These are phyloP conservation scores for Eumaeus atala DNA, from an alignment of 1,140 invertebrate genomes.

Conservation along the genomic window DNA sequence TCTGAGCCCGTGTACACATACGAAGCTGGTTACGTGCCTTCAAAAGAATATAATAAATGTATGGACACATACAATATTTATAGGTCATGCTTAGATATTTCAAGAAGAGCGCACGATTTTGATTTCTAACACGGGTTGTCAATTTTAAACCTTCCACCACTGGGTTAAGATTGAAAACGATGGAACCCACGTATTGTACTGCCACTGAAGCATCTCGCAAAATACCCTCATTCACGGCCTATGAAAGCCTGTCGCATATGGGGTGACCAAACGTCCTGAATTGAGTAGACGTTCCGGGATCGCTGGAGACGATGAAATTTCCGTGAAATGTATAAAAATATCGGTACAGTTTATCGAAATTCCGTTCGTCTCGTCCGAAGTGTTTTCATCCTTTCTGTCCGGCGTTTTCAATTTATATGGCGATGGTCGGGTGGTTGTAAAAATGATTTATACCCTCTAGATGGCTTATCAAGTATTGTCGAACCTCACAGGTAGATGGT, in stretches of 20 bases:
- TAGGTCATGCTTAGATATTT: conserved; percentile 44
- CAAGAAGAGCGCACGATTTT: conserved; percentile 26
- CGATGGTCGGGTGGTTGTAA: conserved; percentile 33
- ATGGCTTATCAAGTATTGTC: conserved; percentile 48
- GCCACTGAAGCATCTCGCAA: conserved; percentile 33
- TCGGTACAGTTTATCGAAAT: conserved; percentile 8
- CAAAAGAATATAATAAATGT: conserved; percentile 27
- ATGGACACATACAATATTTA: conserved; percentile 45
- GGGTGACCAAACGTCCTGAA: conserved; percentile 13
- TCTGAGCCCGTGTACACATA: not conserved
- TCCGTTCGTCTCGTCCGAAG: not conserved
- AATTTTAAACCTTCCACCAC: conserved; percentile 18
- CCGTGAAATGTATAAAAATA: not conserved
- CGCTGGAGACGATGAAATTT: not conserved
- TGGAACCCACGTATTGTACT: conserved; percentile 19
- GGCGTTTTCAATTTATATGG: not conserved
- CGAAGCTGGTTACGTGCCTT: not conserved
- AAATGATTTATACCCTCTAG: conserved; percentile 56
- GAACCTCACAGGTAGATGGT: conserved; percentile 46
- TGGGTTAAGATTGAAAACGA: conserved; percentile 17
- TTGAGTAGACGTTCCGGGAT: conserved; percentile 5
- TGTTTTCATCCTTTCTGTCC: not conserved
- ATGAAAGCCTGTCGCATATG: conserved; percentile 50
- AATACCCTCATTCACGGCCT: conserved; percentile 44
- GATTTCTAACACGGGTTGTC: conserved; percentile 16